These are phyloP conservation scores for Diploscapter pachys DNA, from an alignment of 1,140 invertebrate genomes.

Conservation along the genomic window DNA sequence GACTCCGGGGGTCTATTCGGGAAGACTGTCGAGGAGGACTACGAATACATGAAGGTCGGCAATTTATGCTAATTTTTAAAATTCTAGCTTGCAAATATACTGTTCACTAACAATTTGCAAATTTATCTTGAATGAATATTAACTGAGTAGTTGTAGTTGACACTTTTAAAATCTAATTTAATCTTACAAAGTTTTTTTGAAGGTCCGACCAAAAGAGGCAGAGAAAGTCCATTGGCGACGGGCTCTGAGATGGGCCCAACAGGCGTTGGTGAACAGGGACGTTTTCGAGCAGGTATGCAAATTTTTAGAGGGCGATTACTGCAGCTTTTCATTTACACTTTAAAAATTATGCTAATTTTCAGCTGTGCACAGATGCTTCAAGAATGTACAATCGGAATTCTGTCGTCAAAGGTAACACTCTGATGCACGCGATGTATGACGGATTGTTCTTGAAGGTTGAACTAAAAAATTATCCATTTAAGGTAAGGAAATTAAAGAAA, in stretches of 20 bases:
- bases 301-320: not conserved
- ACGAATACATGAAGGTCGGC: conserved; percentile 2
- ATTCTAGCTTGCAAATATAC: not conserved
- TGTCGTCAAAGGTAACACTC: conserved; percentile 13
- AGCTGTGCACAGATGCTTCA: conserved; percentile 20
- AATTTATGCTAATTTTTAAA: not conserved
- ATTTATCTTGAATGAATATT: not conserved
- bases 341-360: not conserved
- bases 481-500: not conserved
- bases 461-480: conserved; percentile 28
- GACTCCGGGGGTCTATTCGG: no score
- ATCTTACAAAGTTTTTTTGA: not conserved
- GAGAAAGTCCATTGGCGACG: conserved; percentile 24
- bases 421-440: conserved; percentile 11
- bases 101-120: not conserved
- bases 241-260: conserved; percentile 31
- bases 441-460: conserved; percentile 21
- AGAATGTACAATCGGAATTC: conserved; percentile 1
- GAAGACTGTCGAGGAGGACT: no score
- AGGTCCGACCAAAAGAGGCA: conserved; percentile 1
- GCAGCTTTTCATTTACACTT: not conserved
- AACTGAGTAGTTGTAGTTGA: not conserved
- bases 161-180: not conserved
- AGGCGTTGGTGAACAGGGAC: conserved; percentile 21
- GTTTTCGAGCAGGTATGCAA: conserved; percentile 2